Percentiles rank a stretch among this genome's conserved stretches.
phyloP scores from a whole-genome alignment of 2,888 invertebrate genomes.

The Chamaedrilus cognettii region DNA sequence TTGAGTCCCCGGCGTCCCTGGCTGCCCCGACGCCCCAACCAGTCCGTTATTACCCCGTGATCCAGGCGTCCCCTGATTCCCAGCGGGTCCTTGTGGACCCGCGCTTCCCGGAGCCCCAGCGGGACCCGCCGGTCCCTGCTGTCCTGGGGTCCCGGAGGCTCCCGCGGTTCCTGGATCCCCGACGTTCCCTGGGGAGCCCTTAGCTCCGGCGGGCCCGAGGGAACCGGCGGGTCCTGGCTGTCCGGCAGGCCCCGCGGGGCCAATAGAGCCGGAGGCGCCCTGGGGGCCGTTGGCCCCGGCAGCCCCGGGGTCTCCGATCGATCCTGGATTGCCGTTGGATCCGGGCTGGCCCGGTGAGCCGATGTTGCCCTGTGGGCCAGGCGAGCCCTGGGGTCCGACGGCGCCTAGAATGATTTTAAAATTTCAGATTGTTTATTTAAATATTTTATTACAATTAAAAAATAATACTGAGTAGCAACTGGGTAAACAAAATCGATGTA shows the following conservation, averaged over 20 bases:
- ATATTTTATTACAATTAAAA: too few relatives aligned
- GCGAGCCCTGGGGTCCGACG: too few relatives aligned
- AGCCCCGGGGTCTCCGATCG: slow-evolving; percentile 18
- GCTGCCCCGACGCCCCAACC: too few relatives aligned
- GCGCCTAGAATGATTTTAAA: too few relatives aligned
- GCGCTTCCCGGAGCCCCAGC: not conserved
- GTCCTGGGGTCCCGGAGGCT: slow-evolving; percentile 27
- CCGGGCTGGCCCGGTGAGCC: slow-evolving; percentile 16
- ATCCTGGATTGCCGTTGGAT: slow-evolving; percentile 24
- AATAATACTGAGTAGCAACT: too few relatives aligned
- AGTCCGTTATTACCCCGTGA: not conserved
- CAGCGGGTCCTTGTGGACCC: not conserved
- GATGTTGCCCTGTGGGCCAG: slow-evolving; percentile 8
- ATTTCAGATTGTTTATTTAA: too few relatives aligned
- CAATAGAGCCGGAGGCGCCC: slow-evolving; percentile 44
- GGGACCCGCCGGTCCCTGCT: slow-evolving; percentile 26
- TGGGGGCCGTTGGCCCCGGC: slow-evolving; percentile 2
- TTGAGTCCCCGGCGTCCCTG: slow-evolving; percentile 13
- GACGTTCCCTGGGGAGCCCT: slow-evolving; percentile 41
- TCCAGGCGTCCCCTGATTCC: slow-evolving; percentile 1
- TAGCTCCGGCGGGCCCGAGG: slow-evolving; percentile 10
- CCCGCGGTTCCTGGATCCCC: slow-evolving; percentile 11
- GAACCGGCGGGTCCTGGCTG: slow-evolving; percentile 14
- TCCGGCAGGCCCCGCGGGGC: slow-evolving; percentile 35
- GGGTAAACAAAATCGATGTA: too few relatives aligned